Conservation (phyloP, 2,888 invertebrate species). For the Muschampia plurimacula region DNA sequence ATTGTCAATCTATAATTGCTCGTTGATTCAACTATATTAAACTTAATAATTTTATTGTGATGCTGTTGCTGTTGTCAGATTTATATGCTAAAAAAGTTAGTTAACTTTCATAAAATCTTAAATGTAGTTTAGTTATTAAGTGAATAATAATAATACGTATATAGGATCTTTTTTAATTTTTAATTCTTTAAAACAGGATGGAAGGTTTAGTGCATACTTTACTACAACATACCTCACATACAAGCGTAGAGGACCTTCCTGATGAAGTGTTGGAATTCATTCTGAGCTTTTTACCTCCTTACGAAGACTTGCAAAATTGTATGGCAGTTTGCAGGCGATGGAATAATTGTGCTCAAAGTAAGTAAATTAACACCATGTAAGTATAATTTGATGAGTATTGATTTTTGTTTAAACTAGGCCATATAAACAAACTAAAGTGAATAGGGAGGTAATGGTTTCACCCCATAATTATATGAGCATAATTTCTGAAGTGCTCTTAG, state of each 20-base stretch:
- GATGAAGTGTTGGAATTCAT: constrained; percentile 98
- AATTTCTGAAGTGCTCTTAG: not conserved
- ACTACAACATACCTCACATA: constrained; percentile 64
- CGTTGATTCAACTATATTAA: not conserved
- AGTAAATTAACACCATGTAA: constrained; percentile 58
- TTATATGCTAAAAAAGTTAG: constrained; percentile 17
- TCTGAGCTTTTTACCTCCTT: constrained; percentile 94
- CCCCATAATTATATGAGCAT: not conserved
- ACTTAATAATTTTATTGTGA: constrained; percentile 13
- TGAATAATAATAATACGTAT: constrained; percentile 22
- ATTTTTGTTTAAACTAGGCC: too few relatives aligned
- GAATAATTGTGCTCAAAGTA: constrained; percentile 94
- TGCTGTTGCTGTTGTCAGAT: constrained; percentile 14
- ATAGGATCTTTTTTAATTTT: not conserved
- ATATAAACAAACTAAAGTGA: too few relatives aligned
- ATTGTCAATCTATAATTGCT: constrained; percentile 27
- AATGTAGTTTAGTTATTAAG: not conserved
- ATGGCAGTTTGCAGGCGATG: constrained; percentile 95
- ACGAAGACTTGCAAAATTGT: constrained; percentile 95
- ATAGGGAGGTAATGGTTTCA: not conserved
- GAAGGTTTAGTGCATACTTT: constrained; percentile 68
- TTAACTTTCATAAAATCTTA: not conserved
- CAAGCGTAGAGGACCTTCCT: constrained; percentile 90
- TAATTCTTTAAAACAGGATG: constrained; percentile 53
- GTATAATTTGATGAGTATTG: too few relatives aligned